phyloP scores from a whole-genome alignment of 2,113 vertebrate species.

The Neopipo cinnamomea region DNA sequence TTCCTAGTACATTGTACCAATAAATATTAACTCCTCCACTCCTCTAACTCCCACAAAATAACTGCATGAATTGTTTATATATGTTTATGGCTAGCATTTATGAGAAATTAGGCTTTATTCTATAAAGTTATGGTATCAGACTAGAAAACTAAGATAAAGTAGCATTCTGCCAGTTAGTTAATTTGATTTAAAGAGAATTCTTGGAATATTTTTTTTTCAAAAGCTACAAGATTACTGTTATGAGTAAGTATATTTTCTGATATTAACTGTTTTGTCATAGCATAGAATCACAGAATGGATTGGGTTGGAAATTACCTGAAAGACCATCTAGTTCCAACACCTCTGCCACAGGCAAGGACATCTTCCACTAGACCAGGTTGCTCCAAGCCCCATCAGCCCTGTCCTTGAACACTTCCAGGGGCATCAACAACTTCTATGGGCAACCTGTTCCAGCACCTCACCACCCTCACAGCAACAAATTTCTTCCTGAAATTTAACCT shows the following conservation, averaged over 20 bases:
- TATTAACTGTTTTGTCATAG: not conserved
- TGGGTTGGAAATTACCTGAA: not conserved
- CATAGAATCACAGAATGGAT: not conserved
- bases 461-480: not conserved
- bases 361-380: not conserved
- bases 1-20: not conserved
- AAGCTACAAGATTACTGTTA: not conserved
- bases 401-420: not conserved
- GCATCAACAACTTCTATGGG: not conserved
- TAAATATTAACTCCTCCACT: slow-evolving; percentile 15
- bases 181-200: not conserved
- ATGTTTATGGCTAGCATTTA: not conserved
- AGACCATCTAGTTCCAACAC: not conserved
- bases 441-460: not conserved
- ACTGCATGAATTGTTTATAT: not conserved
- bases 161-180: not conserved
- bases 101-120: not conserved
- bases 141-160: not conserved
- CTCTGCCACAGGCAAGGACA: not conserved
- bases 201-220: not conserved
- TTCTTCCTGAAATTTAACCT: not conserved
- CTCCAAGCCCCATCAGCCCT: not conserved
- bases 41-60: not conserved
- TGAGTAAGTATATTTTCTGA: not conserved
- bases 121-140: not conserved